phyloP scores from a whole-genome alignment of 2,797 vertebrate species.

The Pangasius larnaudii region DNA sequence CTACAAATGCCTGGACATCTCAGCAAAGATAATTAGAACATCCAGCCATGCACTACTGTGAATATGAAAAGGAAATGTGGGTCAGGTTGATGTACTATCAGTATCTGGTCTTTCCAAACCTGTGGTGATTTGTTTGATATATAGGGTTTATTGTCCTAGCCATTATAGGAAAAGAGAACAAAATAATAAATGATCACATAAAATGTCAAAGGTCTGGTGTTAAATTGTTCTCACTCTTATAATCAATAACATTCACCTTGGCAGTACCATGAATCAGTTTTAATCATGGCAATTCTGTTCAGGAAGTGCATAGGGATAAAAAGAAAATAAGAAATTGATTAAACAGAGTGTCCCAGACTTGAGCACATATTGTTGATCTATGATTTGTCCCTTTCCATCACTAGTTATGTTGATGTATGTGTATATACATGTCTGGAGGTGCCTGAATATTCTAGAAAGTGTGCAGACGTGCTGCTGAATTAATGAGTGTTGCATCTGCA shows the following conservation, averaged over 20 bases:
- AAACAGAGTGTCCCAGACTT: slow-evolving; percentile 68
- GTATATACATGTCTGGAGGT: slow-evolving; percentile 50
- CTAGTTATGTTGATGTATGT: slow-evolving; percentile 57
- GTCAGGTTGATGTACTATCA: slow-evolving; percentile 41
- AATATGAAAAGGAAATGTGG: slow-evolving; percentile 37
- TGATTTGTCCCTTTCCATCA: slow-evolving; percentile 55
- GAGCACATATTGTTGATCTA: slow-evolving; percentile 70
- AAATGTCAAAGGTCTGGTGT: slow-evolving; percentile 40
- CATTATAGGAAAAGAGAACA: slow-evolving; percentile 27
- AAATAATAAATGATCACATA: slow-evolving; percentile 42
- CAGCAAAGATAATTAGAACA: slow-evolving; percentile 43
- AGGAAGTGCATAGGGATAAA: slow-evolving; percentile 69
- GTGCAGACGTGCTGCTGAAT: slow-evolving; percentile 58
- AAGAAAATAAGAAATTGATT: slow-evolving; percentile 72
- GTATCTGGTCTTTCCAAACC: slow-evolving; percentile 26
- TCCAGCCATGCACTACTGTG: not conserved
- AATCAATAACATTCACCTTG: slow-evolving; percentile 78
- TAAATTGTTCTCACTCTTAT: slow-evolving; percentile 62
- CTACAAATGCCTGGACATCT: slow-evolving; percentile 30
- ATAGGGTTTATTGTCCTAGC: slow-evolving; percentile 24
- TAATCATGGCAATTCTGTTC: slow-evolving; percentile 36
- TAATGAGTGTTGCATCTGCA: slow-evolving; percentile 55
- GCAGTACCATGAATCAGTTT: slow-evolving; percentile 71
- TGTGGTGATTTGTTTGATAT: slow-evolving; percentile 39
- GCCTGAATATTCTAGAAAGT: slow-evolving; percentile 51